Percentiles rank a stretch among this genome's conserved stretches.
Evolutionary conservation across 2,797 vertebrate species (phyloP).

Genomic region (Cuniculus paca): DNA sequence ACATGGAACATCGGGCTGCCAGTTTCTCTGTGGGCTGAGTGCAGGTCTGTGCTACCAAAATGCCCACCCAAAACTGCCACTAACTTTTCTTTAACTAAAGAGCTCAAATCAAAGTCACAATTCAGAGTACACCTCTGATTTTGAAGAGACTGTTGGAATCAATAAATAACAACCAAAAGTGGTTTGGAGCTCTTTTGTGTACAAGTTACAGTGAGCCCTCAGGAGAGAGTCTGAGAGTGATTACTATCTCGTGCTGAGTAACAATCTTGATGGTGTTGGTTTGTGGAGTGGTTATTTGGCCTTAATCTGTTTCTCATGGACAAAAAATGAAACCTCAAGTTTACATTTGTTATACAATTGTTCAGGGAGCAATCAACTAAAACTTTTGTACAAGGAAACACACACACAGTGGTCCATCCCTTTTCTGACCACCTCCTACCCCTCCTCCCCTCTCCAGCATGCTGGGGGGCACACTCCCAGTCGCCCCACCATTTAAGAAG

Average conservation of each 20-base stretch:
- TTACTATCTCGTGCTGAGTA: neutral
- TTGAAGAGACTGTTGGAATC: neutral
- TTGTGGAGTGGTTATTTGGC: neutral
- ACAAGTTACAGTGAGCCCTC: neutral
- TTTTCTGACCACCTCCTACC: neutral
- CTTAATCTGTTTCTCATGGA: conserved; percentile 45
- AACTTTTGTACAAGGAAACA: neutral
- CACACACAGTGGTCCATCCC: neutral
- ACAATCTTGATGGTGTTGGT: neutral
- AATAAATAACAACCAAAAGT: neutral
- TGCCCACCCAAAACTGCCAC: neutral
- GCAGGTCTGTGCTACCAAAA: neutral
- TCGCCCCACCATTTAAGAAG: neutral
- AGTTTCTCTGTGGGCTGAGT: neutral
- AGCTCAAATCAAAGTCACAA: neutral
- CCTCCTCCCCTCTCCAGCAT: neutral
- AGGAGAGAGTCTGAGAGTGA: neutral
- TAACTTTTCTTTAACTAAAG: neutral
- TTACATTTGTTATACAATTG: conserved; percentile 33
- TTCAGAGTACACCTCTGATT: conserved; percentile 4
- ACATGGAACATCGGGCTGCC: neutral
- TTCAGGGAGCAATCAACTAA: conserved; percentile 26
- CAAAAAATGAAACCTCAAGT: neutral
- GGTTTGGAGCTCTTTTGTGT: neutral
- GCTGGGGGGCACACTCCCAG: neutral